Conservation (phyloP, 2,888 invertebrate species). For the Pyrgus malvae region DNA sequence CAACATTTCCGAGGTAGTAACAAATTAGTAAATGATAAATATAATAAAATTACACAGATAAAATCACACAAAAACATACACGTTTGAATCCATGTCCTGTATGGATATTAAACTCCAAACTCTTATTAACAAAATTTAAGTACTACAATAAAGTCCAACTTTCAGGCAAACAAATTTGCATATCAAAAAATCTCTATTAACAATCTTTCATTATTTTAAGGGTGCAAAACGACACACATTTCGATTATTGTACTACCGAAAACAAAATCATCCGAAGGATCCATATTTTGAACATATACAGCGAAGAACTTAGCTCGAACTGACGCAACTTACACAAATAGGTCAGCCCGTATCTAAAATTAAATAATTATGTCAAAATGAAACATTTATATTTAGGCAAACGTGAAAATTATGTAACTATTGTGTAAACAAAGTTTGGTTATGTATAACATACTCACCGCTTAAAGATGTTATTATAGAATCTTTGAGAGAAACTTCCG, state of each 20-base stretch:
- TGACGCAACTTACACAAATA: conserved; percentile 52
- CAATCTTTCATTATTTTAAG: not conserved
- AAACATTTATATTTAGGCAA: conserved; percentile 52
- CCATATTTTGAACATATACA: conserved; percentile 21
- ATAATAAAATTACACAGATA: too few relatives aligned
- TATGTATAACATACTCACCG: conserved; percentile 47
- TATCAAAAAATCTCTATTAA: not conserved
- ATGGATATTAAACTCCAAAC: too few relatives aligned
- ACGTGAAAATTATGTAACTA: conserved; percentile 72
- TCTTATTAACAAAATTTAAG: too few relatives aligned
- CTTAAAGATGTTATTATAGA: conserved; percentile 65
- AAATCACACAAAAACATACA: conserved; percentile 5
- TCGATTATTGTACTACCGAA: conserved; percentile 38
- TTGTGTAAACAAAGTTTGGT: conserved; percentile 23
- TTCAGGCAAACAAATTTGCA: not conserved
- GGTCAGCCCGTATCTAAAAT: conserved; percentile 68
- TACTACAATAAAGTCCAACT: too few relatives aligned
- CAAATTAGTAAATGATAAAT: too few relatives aligned
- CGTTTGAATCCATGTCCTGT: conserved; percentile 4
- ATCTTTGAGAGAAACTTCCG: conserved; percentile 64
- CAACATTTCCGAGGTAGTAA: too few relatives aligned
- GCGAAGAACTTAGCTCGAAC: conserved; percentile 36
- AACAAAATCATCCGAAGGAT: conserved; percentile 32
- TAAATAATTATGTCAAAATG: conserved; percentile 67
- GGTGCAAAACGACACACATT: conserved; percentile 10